These are phyloP conservation scores for Drosophila melanosoma DNA, from an alignment of 2,888 invertebrate genomes.

Conservation along the genomic window DNA sequence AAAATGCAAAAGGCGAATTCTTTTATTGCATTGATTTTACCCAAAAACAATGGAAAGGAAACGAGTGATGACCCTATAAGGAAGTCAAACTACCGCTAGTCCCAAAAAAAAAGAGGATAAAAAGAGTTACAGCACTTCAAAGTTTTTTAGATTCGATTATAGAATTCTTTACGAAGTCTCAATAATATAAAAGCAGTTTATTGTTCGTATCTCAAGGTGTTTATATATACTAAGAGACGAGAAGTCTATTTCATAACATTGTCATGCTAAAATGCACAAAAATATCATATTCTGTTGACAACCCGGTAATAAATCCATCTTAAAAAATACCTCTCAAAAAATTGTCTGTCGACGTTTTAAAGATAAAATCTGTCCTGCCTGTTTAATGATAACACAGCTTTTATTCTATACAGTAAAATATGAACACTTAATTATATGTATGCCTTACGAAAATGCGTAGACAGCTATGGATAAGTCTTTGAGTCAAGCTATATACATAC, in stretches of 20 bases:
- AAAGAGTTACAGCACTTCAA: not conserved
- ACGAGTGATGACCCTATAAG: conserved; percentile 39
- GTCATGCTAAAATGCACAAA: conserved; percentile 12
- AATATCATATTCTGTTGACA: conserved; percentile 12
- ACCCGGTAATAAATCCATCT: not conserved
- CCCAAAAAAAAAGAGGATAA: conserved; percentile 2
- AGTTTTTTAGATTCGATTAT: not conserved
- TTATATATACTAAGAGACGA: conserved; percentile 5
- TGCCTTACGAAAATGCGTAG: conserved; percentile 21
- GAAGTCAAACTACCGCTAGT: conserved; percentile 43
- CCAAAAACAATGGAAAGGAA: conserved; percentile 63
- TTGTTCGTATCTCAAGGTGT: not conserved
- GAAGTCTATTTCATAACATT: conserved; percentile 19
- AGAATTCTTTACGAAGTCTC: not conserved
- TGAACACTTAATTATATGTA: not conserved
- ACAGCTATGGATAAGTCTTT: conserved; percentile 3
- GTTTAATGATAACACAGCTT: not conserved
- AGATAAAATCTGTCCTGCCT: conserved; percentile 1
- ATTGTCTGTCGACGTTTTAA: not conserved
- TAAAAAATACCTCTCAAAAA: not conserved
- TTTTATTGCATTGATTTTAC: conserved; percentile 70
- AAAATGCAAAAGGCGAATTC: conserved; percentile 22
- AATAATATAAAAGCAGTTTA: not conserved
- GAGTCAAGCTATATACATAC: conserved; percentile 10
- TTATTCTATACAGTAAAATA: not conserved